Base-by-base conservation (phyloP, 1,140 invertebrate genomes). In the Cherax destructor region DNA sequence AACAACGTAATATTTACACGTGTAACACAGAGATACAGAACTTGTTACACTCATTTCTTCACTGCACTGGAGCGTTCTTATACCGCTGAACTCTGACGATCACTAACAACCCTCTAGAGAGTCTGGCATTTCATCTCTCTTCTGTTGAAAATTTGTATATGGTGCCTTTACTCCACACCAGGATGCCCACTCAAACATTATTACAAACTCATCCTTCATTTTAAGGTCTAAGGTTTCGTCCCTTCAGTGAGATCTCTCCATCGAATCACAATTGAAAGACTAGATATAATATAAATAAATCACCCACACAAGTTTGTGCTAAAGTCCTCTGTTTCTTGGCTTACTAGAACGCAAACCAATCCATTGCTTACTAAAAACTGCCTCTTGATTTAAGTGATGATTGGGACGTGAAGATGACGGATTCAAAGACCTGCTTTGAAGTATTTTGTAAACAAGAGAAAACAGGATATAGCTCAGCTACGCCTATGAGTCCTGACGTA, bases 341-440 rank as follows among this genome's bases (percentile, higher is more conserved):
- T 79, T 87, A 79, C 85, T 87, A 87, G 52, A 87, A 87, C 85
- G 85, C 76, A 87, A 87, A 87, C 85, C 85, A 87, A 30, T 52
- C 5, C 50, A 65, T 30, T 49, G 50, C 61, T 24, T 56, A 24
- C 49, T 59, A 61, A 9, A 83, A 59, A 30, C 80, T 83, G 50
- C 74, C 24, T 72, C 18, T 65, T 50, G 30, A 6, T 52, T 56
- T 18, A 30, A 77, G n/a, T 77, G 76, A 61, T 78, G 50, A 18
- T 24, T 59, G 76, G 74, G 30, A 56, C 56, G 24, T 24, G 24
- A 59, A 77, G 52, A 74, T 86, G 49, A 76, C 79, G 30, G 16
- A 78, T 87, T 87, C 85, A 87, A 87, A 87, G 85, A 87, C 85
- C 85, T 87, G 85, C 85, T 87, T 87, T 87, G 85, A 87, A 61